Percentiles rank a stretch among this genome's conserved stretches.
Conservation (phyloP, 2,113 vertebrate species). For the Nannobrachium achirus region DNA sequence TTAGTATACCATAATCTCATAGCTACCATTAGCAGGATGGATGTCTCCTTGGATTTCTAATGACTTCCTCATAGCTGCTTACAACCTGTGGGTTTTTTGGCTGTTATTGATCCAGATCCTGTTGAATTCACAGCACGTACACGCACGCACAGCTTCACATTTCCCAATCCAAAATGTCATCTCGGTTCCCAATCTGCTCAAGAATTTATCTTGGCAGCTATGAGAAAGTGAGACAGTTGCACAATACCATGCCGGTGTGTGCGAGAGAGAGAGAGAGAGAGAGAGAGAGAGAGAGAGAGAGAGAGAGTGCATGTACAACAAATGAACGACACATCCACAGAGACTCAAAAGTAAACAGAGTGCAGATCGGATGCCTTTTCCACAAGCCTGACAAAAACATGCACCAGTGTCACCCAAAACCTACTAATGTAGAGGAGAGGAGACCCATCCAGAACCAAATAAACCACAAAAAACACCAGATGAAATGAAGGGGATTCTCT, state of each 20-base stretch:
- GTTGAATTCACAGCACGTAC: slow-evolving; percentile 3
- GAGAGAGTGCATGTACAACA: background rate
- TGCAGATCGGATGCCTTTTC: slow-evolving; percentile 7
- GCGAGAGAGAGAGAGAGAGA: background rate
- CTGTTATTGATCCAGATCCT: background rate
- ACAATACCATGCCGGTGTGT: background rate
- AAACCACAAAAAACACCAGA: slow-evolving; percentile 1
- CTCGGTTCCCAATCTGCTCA: background rate
- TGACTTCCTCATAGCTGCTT: too few species aligned
- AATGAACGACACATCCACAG: background rate
- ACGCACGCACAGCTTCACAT: background rate
- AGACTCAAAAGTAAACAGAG: background rate
- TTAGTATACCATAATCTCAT: background rate
- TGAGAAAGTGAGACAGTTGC: background rate
- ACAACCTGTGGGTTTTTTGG: background rate
- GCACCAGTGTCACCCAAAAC: background rate
- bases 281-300: slow-evolving; percentile 3
- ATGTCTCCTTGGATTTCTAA: background rate
- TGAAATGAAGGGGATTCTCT: background rate
- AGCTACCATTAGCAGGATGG: background rate
- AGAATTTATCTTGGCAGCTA: background rate
- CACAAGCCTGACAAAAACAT: too few species aligned
- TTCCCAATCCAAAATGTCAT: slow-evolving; percentile 1
- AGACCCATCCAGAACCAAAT: slow-evolving; percentile 6
- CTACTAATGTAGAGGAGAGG: slow-evolving; percentile 12